Percentiles rank a stretch among this genome's conserved stretches.
Conservation (phyloP, 1,140 invertebrate genomes). For the Drosophila carrolli region DNA sequence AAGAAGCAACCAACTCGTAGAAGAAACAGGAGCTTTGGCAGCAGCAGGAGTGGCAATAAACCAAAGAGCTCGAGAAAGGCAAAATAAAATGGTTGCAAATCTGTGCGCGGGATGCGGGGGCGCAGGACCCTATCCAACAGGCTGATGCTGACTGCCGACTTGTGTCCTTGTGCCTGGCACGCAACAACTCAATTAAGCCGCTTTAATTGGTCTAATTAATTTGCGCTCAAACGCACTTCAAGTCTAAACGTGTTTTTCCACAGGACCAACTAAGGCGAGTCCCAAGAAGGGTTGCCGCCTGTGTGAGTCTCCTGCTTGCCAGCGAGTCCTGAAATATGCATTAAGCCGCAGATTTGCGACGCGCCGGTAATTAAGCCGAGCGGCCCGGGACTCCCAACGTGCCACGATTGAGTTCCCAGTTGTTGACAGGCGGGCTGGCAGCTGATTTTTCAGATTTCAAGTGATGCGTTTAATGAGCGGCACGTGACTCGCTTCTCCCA, state of each 20-base stretch:
- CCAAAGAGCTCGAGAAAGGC: slow-evolving; percentile 41
- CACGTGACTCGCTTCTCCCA: slow-evolving; percentile 59
- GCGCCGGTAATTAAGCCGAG: slow-evolving; percentile 69
- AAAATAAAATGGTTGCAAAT: slow-evolving; percentile 50
- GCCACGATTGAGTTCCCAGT: slow-evolving; percentile 35
- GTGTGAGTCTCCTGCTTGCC: slow-evolving; percentile 5
- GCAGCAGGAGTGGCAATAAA: slow-evolving; percentile 20
- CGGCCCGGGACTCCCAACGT: slow-evolving; percentile 31
- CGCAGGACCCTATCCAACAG: slow-evolving; percentile 5
- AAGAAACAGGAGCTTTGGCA: slow-evolving; percentile 8
- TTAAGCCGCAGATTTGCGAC: slow-evolving; percentile 76
- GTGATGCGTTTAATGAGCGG: slow-evolving; percentile 83
- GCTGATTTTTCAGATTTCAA: slow-evolving; percentile 77
- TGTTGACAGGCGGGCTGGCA: slow-evolving; percentile 43
- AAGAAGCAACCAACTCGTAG: slow-evolving; percentile 24
- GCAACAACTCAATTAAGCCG: slow-evolving; percentile 83
- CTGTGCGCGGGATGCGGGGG: slow-evolving; percentile 34
- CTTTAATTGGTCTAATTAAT: slow-evolving; percentile 84
- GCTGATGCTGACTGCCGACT: slow-evolving; percentile 33
- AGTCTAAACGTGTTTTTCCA: slow-evolving; percentile 77
- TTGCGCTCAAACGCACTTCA: slow-evolving; percentile 83
- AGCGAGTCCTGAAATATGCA: slow-evolving; percentile 67
- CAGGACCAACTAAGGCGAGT: slow-evolving; percentile 37
- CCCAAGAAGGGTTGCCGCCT: slow-evolving; percentile 56
- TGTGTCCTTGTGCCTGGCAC: slow-evolving; percentile 69